A percentile compares a stretch with the other conserved stretches of the same genome.
Evolutionary conservation across 2,888 invertebrate species (phyloP).

Genomic region (Rotaria socialis): DNA sequence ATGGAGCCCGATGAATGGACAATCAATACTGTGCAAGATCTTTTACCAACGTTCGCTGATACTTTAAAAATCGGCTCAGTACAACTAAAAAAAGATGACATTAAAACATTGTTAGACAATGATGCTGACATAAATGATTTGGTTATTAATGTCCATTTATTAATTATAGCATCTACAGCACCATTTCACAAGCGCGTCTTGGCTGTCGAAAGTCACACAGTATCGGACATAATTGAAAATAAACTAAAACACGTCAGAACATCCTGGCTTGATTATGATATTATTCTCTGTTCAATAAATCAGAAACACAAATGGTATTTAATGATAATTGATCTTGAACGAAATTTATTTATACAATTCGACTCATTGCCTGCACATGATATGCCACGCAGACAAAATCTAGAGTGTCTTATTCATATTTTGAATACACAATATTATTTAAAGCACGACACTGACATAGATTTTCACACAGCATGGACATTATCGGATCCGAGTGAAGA

Average conservation of each 20-base stretch:
- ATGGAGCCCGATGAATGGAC: not conserved
- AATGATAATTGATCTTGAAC: not conserved
- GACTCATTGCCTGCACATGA: not conserved
- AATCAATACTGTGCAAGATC: not conserved
- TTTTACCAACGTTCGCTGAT: not conserved
- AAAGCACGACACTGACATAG: fast-evolving
- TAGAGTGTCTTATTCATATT: not conserved
- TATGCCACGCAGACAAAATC: not conserved
- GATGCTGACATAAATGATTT: not conserved
- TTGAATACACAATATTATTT: not conserved
- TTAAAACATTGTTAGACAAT: not conserved
- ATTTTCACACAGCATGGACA: not conserved
- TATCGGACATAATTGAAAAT: not conserved
- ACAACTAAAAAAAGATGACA: not conserved
- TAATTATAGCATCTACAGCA: not conserved
- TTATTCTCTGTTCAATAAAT: not conserved
- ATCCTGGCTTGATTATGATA: not conserved
- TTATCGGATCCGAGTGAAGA: not conserved
- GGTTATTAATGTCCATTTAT: not conserved
- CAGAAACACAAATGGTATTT: not conserved
- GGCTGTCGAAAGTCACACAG: not conserved
- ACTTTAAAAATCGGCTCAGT: not conserved
- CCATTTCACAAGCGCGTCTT: not conserved
- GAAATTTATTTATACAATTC: not conserved
- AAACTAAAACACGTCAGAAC: too few relatives aligned